phyloP scores from a whole-genome alignment of 2,888 invertebrate species.

The Celastrina argiolus region DNA sequence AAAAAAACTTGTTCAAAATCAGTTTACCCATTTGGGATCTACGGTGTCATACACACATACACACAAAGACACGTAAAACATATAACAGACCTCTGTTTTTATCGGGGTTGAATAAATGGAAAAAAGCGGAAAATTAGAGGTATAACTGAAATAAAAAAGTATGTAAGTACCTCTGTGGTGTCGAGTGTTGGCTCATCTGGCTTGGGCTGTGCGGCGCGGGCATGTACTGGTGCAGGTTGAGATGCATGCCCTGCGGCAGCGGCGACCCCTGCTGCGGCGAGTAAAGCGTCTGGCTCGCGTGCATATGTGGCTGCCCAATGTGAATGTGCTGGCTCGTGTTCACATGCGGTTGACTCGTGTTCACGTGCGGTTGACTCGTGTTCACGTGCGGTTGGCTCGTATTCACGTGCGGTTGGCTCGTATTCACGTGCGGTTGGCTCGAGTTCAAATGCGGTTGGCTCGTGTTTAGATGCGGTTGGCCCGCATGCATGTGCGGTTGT shows the following conservation, averaged over 20 bases:
- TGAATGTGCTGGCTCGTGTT: background rate
- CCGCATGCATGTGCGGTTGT: too few relatives aligned
- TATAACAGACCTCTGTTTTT: too few relatives aligned
- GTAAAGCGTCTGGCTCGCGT: constrained; percentile 39
- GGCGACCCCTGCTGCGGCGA: constrained; percentile 50
- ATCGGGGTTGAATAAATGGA: too few relatives aligned
- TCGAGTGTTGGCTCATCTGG: constrained; percentile 43
- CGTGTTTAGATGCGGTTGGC: background rate
- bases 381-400: background rate
- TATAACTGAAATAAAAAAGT: background rate
- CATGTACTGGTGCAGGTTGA: constrained; percentile 36
- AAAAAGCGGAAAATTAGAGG: too few relatives aligned
- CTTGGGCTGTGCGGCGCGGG: constrained; percentile 37
- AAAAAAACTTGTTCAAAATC: too few relatives aligned
- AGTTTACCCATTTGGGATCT: too few relatives aligned
- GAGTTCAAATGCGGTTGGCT: background rate
- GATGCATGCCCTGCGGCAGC: constrained; percentile 41
- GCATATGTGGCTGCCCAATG: constrained; percentile 23
- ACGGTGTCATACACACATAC: too few relatives aligned
- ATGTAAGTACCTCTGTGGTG: constrained; percentile 48
- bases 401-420: background rate
- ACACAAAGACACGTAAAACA: too few relatives aligned
- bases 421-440: background rate
- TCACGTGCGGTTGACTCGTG: constrained; percentile 16
- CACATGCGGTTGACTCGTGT: constrained; percentile 28